A percentile compares a stretch with the other conserved stretches of the same genome.
These are phyloP conservation scores for Podilymbus podiceps DNA, from an alignment of 2,113 vertebrate genomes.

Conservation along the genomic window DNA sequence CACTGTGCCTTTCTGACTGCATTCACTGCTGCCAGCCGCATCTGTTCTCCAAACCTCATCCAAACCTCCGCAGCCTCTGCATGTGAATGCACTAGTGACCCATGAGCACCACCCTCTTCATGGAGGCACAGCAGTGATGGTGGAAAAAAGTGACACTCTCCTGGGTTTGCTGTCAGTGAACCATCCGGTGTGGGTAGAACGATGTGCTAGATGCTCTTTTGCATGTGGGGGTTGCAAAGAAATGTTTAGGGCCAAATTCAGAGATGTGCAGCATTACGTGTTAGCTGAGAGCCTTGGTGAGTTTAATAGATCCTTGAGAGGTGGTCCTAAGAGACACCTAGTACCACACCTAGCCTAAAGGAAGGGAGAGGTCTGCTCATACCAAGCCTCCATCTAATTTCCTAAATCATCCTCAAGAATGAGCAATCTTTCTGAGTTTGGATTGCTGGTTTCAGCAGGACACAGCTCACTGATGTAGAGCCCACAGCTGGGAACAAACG, in stretches of 20 bases:
- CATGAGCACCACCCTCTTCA: accelerated
- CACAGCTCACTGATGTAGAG: background rate
- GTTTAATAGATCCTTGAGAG: background rate
- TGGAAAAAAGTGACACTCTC: constrained; percentile 39
- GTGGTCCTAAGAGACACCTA: background rate
- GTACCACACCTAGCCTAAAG: background rate
- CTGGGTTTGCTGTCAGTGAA: background rate
- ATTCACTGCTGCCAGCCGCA: constrained; percentile 12
- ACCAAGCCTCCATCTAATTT: background rate
- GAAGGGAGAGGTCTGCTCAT: background rate
- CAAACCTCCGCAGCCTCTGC: background rate
- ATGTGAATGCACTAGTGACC: background rate
- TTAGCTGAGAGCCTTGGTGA: background rate
- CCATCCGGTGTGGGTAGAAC: background rate
- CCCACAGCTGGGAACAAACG: background rate
- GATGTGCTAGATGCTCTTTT: background rate
- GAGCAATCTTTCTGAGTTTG: background rate
- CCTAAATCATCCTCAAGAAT: background rate
- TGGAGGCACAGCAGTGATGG: background rate
- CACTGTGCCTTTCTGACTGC: background rate
- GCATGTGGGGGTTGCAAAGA: background rate
- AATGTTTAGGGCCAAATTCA: background rate
- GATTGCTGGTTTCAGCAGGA: background rate
- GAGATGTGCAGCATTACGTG: accelerated
- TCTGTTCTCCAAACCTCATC: background rate